Evolutionary conservation across 2,797 vertebrate species (phyloP), one percentile per base, ranked within the genome.

Genomic region (Gymnoscopelus microlampas): DNA sequence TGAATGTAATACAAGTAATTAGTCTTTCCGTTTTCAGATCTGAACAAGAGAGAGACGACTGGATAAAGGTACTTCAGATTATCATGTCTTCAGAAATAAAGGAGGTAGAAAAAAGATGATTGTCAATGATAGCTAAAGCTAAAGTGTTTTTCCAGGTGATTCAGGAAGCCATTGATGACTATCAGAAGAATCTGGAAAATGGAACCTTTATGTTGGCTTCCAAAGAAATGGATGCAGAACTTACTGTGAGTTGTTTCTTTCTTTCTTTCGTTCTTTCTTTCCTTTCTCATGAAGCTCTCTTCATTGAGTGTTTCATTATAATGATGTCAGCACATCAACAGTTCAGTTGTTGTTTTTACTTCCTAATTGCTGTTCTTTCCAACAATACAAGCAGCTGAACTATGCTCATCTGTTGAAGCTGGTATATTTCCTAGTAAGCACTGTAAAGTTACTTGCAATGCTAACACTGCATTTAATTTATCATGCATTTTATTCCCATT

Each of bases 161-260:
- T 82, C 93, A 94, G 73, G 89, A 91, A 66, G 96, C 95, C n/a
- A 94, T 96, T 49, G 90, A 94, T 24, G 91, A 93, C 76, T 97
- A 96, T 86, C 95, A 95, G 71, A 95, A 94, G 88, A 97, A 96
- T 78, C 94, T 19, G 19, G 19, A 19, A 19, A 19, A 97, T 63
- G 94, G 98, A 91, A 96, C 95, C 3, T 98, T 99, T 88, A 95
- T 93, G 89, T 84, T 93, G 0, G 95, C 96, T 7, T 94, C 94
- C 8, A 97, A 94, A 90, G 96, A 96, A 71, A 84, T 50, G n/a
- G 86, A 50, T 32, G 88, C 94, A n/a, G 94, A 95, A 61, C 94
- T 97, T 78, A 94, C 94, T 74, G 96, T 98, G 88, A 94, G 95
- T 77, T 5, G 49, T 48, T 39, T 12, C 1, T 60, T 3, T 61